Evolutionary conservation across 2,797 vertebrate genomes (phyloP).

Genomic region (Helicolenus hilgendorfi): DNA sequence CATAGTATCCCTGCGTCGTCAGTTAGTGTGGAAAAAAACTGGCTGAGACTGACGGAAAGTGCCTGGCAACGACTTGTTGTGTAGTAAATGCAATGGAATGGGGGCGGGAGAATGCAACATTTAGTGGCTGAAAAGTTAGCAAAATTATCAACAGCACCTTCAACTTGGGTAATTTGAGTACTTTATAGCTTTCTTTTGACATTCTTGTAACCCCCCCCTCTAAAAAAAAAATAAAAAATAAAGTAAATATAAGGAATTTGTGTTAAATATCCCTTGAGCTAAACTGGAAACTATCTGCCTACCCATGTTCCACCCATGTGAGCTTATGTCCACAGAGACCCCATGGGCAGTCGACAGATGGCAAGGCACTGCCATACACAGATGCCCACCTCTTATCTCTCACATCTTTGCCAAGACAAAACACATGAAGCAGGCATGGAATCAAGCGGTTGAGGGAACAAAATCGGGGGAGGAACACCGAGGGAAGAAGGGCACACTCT

Average conservation of each 20-base stretch:
- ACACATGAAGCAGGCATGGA: conserved; percentile 66
- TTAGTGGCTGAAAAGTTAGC: too few species aligned
- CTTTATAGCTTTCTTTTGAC: background rate
- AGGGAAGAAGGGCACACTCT: background rate
- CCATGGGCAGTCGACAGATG: conserved; percentile 86
- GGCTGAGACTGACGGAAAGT: background rate
- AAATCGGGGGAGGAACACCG: conserved; percentile 9
- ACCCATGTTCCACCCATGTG: conserved; percentile 79
- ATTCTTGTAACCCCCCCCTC: background rate
- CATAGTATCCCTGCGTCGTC: background rate
- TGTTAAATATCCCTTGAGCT: conserved; percentile 28
- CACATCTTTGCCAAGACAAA: conserved; percentile 83
- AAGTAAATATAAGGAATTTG: background rate
- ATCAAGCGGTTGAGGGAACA: conserved; percentile 49
- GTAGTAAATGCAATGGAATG: background rate
- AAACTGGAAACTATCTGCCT: conserved; percentile 56
- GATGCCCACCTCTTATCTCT: conserved; percentile 86
- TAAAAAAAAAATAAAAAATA: background rate
- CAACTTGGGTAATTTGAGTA: background rate
- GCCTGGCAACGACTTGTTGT: background rate
- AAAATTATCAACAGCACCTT: background rate
- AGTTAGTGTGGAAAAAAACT: background rate
- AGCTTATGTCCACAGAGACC: conserved; percentile 85
- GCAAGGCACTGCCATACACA: conserved; percentile 81
- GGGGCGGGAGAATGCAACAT: too few species aligned